Percentiles rank a stretch among this genome's conserved stretches.
Conservation (phyloP, 2,888 invertebrate species). For the Poecilobothrus nobilitatus region DNA sequence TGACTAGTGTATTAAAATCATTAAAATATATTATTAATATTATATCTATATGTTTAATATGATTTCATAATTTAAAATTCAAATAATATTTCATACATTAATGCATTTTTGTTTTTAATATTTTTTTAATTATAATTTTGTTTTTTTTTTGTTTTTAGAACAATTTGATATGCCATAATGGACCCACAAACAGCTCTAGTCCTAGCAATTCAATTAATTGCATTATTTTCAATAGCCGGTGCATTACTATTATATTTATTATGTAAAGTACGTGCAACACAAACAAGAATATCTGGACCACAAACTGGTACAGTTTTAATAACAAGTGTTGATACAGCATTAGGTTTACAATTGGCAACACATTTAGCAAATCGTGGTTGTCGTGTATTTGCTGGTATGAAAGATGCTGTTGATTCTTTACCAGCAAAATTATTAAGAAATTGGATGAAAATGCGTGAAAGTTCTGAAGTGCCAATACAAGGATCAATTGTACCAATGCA, state of each 20-base stretch:
- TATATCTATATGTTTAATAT: too few relatives aligned
- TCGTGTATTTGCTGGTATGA: conserved; percentile 68
- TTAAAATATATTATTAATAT: too few relatives aligned
- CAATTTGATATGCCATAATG: conserved; percentile 49
- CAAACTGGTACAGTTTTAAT: conserved; percentile 64
- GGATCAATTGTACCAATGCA: conserved; percentile 60
- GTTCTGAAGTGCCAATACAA: conserved; percentile 42
- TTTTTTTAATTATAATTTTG: not conserved
- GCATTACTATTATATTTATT: conserved; percentile 68
- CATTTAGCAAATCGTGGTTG: conserved; percentile 64
- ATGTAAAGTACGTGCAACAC: conserved; percentile 60
- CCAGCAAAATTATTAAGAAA: conserved; percentile 53
- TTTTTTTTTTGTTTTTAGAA: not conserved
- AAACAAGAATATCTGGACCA: conserved; percentile 44
- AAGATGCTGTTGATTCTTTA: conserved; percentile 50
- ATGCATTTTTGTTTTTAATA: too few relatives aligned
- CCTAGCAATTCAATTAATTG: conserved; percentile 69
- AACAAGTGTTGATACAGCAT: conserved; percentile 70
- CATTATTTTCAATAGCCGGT: conserved; percentile 74
- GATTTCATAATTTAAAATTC: too few relatives aligned
- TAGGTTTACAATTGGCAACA: conserved; percentile 68
- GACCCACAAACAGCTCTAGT: conserved; percentile 74
- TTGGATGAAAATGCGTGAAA: conserved; percentile 54
- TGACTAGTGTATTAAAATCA: too few relatives aligned
- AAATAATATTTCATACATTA: too few relatives aligned